Evolutionary conservation across 2,888 invertebrate species (phyloP), one percentile per base, ranked within the genome.

Genomic region (Steinernema hermaphroditum): DNA sequence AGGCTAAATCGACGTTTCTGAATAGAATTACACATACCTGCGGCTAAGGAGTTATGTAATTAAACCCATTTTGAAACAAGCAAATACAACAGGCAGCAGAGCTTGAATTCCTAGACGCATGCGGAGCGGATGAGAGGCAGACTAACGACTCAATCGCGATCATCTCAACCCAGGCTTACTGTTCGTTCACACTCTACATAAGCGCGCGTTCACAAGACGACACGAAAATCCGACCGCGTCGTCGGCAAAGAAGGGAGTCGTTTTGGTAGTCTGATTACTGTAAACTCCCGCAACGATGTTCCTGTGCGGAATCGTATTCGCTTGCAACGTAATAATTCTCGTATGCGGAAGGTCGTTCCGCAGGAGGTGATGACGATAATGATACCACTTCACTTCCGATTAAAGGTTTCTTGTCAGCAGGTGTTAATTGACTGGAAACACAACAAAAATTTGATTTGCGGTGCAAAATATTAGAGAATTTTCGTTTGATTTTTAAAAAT

Each of bases 161-260:
- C 46, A 46, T 46, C 34, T 29, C 62, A 16, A 29, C 62, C 62
- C 62, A 4, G 62, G 16, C 62, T 62, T 27, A 62, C 1, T 29
- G 62, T 16, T 62, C 16, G 32, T 32, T 62, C 14, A 32, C 6
- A 62, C 62, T 29, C 27, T 32, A 29, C 62, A 62, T 37, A 34
- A 24, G 62, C 62, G 62, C 62, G 62, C 34, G 16, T 9, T 14
- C 29, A 16, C 4, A 62, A 29, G n/a, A 6, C 32, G 62, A 62
- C 62, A 62, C 62, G 62, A 62, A 62, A 62, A 62, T 62, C 62
- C 62, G 62, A 32, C 62, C 62, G 62, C 62, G 62, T 54, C 29
- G 62, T 62, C 62, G 62, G 2, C 1, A 12, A 50, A 12, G 2
- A 22, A 19, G 2, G 50, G 6, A 2, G 62, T 32, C 9, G 62